Evolutionary conservation across 2,113 vertebrate species (phyloP), one percentile per base, ranked within the genome.

Genomic region (Picathartes gymnocephalus): DNA sequence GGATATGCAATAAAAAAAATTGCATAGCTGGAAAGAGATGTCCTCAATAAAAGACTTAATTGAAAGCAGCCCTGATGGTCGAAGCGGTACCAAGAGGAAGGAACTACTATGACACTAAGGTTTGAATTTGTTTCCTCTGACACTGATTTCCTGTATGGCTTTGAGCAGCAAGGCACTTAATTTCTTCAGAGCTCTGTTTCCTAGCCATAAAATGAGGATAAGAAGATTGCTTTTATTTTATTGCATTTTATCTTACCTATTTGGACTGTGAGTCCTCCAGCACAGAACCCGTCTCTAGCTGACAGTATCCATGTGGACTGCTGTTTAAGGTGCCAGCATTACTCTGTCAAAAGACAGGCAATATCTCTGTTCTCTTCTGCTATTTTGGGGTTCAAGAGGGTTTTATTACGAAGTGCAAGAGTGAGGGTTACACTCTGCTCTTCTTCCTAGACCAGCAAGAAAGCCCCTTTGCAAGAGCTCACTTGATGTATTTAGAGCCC

Each of bases 111-210:
- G 91, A 96, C 93, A 91, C 58, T 89, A 37, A 54, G 70, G 64
- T 70, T 93, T 88, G 88, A 60, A 35, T 93, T 95, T 81, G 44
- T 68, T 94, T 93, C 88, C 93, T 95, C 80, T 65, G 77, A 94
- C 90, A 92, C 73, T 66, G 90, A 89, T 92, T 97, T 97, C 95
- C 92, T 94, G 89, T 70, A 92, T 66, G 48, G 95, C 95, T 95
- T 94, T 95, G 50, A 93, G 81, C 86, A 71, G 81, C 70, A 71
- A 94, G 85, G 57, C 83, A 70, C 53, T 94, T 81, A 89, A 91
- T 92, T 90, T 96, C 70, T 95, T 56, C 86, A 93, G 93, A 86
- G 62, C 54, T 81, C 86, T 62, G 37, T 87, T 97, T 94, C 91
- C 81, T 88, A 96, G 47, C 53, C 44, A 64, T 95, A 94, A 95